Percentiles rank a stretch among this genome's conserved stretches.
These are phyloP conservation scores for Halcyon senegalensis DNA, from an alignment of 2,113 vertebrate species.

Conservation along the genomic window DNA sequence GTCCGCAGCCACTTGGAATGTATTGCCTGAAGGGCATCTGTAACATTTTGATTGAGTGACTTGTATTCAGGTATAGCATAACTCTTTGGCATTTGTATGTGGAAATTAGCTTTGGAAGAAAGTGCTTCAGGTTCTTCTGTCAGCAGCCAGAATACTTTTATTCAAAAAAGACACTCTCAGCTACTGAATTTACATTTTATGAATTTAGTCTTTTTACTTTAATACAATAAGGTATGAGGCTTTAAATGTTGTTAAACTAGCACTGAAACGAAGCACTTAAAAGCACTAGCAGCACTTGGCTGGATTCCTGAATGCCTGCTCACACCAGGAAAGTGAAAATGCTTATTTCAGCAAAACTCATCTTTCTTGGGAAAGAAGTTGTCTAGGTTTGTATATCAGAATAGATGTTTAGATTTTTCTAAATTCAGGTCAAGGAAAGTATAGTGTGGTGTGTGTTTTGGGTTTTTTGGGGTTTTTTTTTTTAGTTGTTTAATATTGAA, in stretches of 20 bases:
- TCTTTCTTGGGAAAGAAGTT: not conserved
- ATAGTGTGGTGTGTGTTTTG: not conserved
- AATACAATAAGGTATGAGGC: not conserved
- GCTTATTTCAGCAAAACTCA: not conserved
- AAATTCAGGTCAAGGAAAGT: not conserved
- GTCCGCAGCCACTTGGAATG: not conserved
- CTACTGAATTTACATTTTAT: not conserved
- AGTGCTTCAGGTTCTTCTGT: not conserved
- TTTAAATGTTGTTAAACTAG: not conserved
- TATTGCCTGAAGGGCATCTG: not conserved
- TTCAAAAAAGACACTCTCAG: not conserved
- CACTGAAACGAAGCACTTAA: not conserved
- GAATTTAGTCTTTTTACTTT: not conserved
- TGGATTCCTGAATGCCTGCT: not conserved
- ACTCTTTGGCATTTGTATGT: not conserved
- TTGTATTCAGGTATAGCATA: not conserved
- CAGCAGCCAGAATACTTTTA: not conserved
- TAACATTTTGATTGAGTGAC: not conserved
- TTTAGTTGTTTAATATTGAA: not conserved
- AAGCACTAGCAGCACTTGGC: not conserved
- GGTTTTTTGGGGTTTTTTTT: not conserved
- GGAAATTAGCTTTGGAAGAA: not conserved
- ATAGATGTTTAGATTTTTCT: not conserved
- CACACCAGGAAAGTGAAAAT: not conserved
- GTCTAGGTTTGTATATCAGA: not conserved